Percentiles rank a stretch among this genome's conserved stretches.
Evolutionary conservation across 1,140 invertebrate species (phyloP).

Genomic region (Helicoverpa zea): DNA sequence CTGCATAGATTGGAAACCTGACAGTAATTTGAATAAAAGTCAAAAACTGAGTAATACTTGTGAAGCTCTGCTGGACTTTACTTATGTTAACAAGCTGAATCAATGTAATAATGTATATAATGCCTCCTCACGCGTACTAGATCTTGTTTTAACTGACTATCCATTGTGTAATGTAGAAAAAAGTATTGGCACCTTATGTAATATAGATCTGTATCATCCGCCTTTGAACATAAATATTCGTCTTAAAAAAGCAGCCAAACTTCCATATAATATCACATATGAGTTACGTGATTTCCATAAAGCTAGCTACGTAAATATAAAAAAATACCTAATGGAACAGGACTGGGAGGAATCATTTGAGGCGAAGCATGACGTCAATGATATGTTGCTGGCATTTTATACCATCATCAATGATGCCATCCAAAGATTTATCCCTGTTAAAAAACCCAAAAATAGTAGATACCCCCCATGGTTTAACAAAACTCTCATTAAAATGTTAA

Average conservation of each 20-base stretch:
- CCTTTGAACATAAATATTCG: too few species aligned
- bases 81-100: not conserved
- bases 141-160: conserved; percentile 1
- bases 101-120: not conserved
- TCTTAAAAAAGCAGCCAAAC: too few species aligned
- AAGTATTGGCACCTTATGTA: too few species aligned
- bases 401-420: not conserved
- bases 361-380: not conserved
- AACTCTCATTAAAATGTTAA: not conserved
- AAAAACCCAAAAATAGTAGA: not conserved
- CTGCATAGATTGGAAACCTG: conserved; percentile 6
- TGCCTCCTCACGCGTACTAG: not conserved
- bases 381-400: not conserved
- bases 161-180: too few species aligned
- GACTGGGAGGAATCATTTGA: not conserved
- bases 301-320: not conserved
- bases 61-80: not conserved
- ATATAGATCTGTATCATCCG: too few species aligned
- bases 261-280: too few species aligned
- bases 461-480: not conserved
- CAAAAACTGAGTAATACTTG: too few species aligned
- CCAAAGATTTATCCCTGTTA: not conserved
- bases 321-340: not conserved
- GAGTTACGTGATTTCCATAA: not conserved
- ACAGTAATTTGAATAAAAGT: too few species aligned